Evolutionary conservation across 2,888 invertebrate species (phyloP).

Genomic region (Plutella xylostella): DNA sequence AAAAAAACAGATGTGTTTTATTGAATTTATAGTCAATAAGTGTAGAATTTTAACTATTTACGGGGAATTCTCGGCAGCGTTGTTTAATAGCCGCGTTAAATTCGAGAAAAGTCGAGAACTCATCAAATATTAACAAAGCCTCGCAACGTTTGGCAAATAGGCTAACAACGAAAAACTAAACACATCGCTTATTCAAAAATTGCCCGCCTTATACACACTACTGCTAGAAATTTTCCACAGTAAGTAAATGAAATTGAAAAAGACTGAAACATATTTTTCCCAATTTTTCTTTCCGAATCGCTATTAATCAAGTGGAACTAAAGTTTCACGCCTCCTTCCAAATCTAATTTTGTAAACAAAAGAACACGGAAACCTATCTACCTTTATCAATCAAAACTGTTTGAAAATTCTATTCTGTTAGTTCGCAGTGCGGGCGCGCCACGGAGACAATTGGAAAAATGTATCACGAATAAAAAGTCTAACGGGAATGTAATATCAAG

Average conservation of each 20-base stretch:
- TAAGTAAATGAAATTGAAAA: too few relatives aligned
- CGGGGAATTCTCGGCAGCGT: slow-evolving; percentile 59
- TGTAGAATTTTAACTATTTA: slow-evolving; percentile 67
- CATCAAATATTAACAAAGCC: slow-evolving; percentile 61
- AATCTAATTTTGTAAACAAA: slow-evolving; percentile 67
- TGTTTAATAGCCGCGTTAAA: slow-evolving; percentile 67
- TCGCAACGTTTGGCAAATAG: slow-evolving; percentile 61
- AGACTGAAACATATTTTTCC: too few relatives aligned
- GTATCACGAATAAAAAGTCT: slow-evolving; percentile 42
- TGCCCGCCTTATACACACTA: too few relatives aligned
- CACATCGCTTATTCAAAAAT: slow-evolving; percentile 26
- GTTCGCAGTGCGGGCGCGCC: slow-evolving; percentile 51
- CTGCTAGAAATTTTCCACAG: background rate
- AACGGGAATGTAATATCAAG: slow-evolving; percentile 65
- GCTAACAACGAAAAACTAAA: slow-evolving; percentile 52
- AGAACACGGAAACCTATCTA: slow-evolving; percentile 66
- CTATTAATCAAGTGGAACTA: slow-evolving; percentile 65
- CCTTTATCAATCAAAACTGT: slow-evolving; percentile 69
- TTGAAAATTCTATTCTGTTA: slow-evolving; percentile 66
- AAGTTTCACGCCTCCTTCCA: slow-evolving; percentile 57
- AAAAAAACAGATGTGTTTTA: too few relatives aligned
- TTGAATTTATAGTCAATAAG: too few relatives aligned
- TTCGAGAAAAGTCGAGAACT: slow-evolving; percentile 67
- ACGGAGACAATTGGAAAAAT: slow-evolving; percentile 32
- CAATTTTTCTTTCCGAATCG: slow-evolving; percentile 39